These are phyloP conservation scores for Bryconaethiops microstoma DNA, from an alignment of 2,797 vertebrate genomes.

Conservation along the genomic window DNA sequence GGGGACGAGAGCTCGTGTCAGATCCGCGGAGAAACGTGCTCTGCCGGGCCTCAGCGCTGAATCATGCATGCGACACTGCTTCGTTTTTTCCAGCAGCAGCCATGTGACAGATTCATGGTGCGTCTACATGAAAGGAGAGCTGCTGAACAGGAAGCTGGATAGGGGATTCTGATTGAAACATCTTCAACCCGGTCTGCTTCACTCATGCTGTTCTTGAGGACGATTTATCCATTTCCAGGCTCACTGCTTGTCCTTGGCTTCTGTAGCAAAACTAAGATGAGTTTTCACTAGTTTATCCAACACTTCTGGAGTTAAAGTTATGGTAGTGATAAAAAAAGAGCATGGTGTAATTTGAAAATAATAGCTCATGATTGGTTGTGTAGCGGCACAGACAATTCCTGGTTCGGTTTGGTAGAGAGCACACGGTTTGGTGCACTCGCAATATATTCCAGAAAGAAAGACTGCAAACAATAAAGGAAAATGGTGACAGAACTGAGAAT, in stretches of 20 bases:
- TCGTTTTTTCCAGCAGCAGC: not conserved
- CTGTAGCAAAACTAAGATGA: not conserved
- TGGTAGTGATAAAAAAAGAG: too few relatives aligned
- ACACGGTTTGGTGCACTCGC: too few relatives aligned
- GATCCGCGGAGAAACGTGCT: not conserved
- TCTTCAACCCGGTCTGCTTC: not conserved
- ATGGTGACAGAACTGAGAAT: too few relatives aligned
- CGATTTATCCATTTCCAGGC: not conserved
- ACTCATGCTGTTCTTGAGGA: conserved; percentile 3
- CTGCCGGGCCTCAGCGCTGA: conserved; percentile 4
- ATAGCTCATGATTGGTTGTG: too few relatives aligned
- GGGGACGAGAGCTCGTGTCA: not conserved
- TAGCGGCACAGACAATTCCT: too few relatives aligned
- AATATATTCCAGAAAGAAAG: too few relatives aligned
- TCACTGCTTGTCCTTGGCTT: not conserved
- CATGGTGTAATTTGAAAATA: too few relatives aligned
- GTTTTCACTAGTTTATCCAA: not conserved
- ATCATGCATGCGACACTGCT: conserved; percentile 4
- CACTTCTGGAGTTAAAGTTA: too few relatives aligned
- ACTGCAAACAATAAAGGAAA: too few relatives aligned
- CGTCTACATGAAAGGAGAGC: not conserved
- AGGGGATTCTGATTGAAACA: conserved; percentile 1
- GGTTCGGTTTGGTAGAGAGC: too few relatives aligned
- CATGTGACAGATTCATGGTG: not conserved
- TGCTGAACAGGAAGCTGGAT: not conserved